These are phyloP conservation scores for Serripes groenlandicus DNA, from an alignment of 2,888 invertebrate genomes.

Conservation along the genomic window DNA sequence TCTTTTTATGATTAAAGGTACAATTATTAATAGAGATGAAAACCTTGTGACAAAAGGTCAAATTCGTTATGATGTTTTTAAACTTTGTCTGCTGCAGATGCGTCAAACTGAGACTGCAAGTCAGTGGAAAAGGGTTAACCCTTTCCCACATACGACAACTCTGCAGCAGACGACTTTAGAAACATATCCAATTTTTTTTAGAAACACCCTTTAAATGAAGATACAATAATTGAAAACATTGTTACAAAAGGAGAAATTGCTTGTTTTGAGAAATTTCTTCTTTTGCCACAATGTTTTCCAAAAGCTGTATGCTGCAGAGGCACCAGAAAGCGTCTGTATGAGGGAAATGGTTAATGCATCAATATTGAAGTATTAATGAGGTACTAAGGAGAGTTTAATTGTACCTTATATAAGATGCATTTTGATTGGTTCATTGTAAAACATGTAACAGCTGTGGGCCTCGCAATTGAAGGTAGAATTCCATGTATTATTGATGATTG, in stretches of 20 bases:
- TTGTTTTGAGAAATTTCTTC: not conserved
- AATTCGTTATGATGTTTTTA: too few relatives aligned
- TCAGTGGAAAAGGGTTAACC: too few relatives aligned
- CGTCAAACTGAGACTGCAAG: too few relatives aligned
- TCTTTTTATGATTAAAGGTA: too few relatives aligned
- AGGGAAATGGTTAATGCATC: not conserved
- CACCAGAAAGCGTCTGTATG: not conserved
- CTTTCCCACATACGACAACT: too few relatives aligned
- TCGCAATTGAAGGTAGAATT: not conserved
- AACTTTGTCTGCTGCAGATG: too few relatives aligned
- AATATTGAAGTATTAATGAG: not conserved
- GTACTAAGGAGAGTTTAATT: not conserved
- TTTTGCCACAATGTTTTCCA: not conserved
- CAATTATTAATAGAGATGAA: too few relatives aligned
- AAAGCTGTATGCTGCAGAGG: not conserved
- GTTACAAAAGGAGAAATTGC: not conserved
- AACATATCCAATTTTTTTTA: too few relatives aligned
- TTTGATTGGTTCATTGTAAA: not conserved
- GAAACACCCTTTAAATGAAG: too few relatives aligned
- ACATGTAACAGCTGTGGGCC: not conserved
- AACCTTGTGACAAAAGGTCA: too few relatives aligned
- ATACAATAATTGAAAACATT: too few relatives aligned
- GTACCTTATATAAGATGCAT: conserved; percentile 7
- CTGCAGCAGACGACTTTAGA: too few relatives aligned
- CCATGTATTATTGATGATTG: not conserved